Evolutionary conservation across 2,888 invertebrate species (phyloP), one percentile per base, ranked within the genome.

Genomic region (Lycophotia porphyrea): DNA sequence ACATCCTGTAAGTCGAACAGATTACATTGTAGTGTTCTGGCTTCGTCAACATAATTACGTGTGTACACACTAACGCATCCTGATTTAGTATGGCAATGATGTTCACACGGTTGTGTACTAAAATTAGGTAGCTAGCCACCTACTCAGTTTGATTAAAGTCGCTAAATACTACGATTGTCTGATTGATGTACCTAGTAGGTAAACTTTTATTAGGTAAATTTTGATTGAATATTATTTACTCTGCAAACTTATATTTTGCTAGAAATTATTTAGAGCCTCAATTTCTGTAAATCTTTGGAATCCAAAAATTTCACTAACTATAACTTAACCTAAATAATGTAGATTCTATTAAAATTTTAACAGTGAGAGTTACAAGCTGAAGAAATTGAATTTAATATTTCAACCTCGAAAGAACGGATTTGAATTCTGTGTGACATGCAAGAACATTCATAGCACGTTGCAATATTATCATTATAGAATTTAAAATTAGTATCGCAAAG

Each of bases 1-100:
- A 91, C 91, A 90, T 92, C 90, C 90, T 88, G 88, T 76, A 81
- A 84, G 75, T 79, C 34, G 76, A 78, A 81, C 77, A 84, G 75
- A 85, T 88, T 88, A 90, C 89, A 89, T 81, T 88, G 89, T 85
- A 79, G 71, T 74, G 71, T 18, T 65, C 34, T 72, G 49, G 72
- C 66, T 81, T 71, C 77, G 80, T 76, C 75, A 85, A 84, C 70
- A 78, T 63, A 78, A 80, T 69, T 79, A 70, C 77, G 64, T 61
- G 42, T 8, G n/a, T n/a, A 60, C 36, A 31, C 31, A 67, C n/a
- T 31, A 52, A 67, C 9, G 65, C 21, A 52, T 66, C 47, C 66
- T 76, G 60, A 61, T 68, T 65, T 71, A 63, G 44, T 55, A 13
- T 58, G 7, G 15, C 4, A 63, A 42, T n/a, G 31, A 18, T 31